Conservation (phyloP, 53 echinoderm and acorn worm genomes). For the Apostichopus leukothele region DNA sequence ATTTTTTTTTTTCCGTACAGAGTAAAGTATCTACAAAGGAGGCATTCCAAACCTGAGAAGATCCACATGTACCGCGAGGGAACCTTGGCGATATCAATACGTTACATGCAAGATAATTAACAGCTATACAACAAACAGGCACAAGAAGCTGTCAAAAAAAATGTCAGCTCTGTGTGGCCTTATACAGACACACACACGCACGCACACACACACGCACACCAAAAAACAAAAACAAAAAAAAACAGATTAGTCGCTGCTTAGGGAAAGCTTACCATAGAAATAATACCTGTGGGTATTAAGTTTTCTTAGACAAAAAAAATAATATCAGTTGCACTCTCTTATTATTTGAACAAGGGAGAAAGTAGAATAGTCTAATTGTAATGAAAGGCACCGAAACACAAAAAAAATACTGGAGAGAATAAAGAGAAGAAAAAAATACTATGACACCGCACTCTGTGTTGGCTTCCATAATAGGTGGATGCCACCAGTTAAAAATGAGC, state of each 20-base stretch:
- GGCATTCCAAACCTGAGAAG: constrained; percentile 43
- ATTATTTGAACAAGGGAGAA: background rate
- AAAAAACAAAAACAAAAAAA: background rate
- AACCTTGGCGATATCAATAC: background rate
- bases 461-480: background rate
- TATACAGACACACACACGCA: background rate
- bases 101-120: background rate
- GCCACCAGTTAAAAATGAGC: background rate
- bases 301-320: background rate
- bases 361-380: background rate
- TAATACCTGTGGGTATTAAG: background rate
- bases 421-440: too few relatives aligned
- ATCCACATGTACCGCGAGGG: constrained; percentile 29
- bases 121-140: background rate
- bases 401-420: background rate
- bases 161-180: background rate
- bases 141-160: background rate
- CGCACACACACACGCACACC: background rate
- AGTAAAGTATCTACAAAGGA: constrained; percentile 40
- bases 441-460: background rate
- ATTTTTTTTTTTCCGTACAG: background rate
- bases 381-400: constrained; percentile 11
- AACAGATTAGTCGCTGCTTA: background rate
- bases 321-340: background rate
- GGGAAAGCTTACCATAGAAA: background rate